Conservation (phyloP, 2,888 invertebrate species). For the Plemyria rubiginata region DNA sequence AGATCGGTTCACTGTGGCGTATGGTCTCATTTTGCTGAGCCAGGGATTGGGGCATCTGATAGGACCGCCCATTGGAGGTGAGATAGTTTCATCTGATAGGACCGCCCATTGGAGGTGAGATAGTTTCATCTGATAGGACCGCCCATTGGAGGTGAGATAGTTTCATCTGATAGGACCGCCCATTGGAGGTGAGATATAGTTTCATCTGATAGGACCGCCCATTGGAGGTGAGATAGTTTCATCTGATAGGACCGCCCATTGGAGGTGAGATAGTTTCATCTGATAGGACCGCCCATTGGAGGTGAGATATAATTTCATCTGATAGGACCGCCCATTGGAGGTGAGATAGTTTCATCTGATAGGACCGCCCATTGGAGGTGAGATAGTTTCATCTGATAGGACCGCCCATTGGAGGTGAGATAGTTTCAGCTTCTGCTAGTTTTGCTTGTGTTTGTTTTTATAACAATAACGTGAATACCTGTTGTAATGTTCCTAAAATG, state of each 20-base stretch:
- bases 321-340: slow-evolving; percentile 95
- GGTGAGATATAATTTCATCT: slow-evolving; percentile 93
- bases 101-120: slow-evolving; percentile 94
- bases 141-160: slow-evolving; percentile 92
- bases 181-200: slow-evolving; percentile 91
- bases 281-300: slow-evolving; percentile 95
- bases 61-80: slow-evolving; percentile 96
- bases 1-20: slow-evolving; percentile 95
- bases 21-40: slow-evolving; percentile 93
- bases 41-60: slow-evolving; percentile 97
- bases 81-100: slow-evolving; percentile 92
- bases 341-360: slow-evolving; percentile 91
- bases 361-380: slow-evolving; percentile 96
- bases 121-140: slow-evolving; percentile 96
- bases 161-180: slow-evolving; percentile 97
- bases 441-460: no score
- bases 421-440: no score
- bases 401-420: slow-evolving; percentile 94
- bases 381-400: slow-evolving; percentile 92
- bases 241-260: slow-evolving; percentile 95
- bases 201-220: slow-evolving; percentile 96
- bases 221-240: slow-evolving; percentile 92
- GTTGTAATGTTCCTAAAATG: no score
- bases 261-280: slow-evolving; percentile 93
- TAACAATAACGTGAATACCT: no score